A percentile compares a stretch with the other conserved stretches of the same genome.
phyloP scores from a whole-genome alignment of 2,113 vertebrate species.

The Hirundichthys speculiger region DNA sequence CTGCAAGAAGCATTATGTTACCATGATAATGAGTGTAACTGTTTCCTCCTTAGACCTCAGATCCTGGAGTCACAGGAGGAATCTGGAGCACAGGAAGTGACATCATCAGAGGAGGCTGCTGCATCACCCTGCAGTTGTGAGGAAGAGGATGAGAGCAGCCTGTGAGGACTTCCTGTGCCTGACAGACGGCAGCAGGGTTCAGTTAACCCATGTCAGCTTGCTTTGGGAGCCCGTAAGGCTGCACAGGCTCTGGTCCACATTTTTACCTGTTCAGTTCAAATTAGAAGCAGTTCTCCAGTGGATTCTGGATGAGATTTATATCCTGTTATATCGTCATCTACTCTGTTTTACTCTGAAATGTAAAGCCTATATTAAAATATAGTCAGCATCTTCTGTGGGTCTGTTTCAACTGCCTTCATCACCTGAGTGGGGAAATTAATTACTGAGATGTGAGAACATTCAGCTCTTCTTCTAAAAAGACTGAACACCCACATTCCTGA shows the following conservation, averaged over 20 bases:
- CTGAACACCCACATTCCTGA: too few species aligned
- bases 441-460: too few species aligned
- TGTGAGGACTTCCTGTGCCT: slow-evolving; percentile 27
- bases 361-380: slow-evolving; percentile 22
- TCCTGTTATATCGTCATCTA: slow-evolving; percentile 1
- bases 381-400: background rate
- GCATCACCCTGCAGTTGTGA: background rate
- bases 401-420: background rate
- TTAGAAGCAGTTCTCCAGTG: background rate
- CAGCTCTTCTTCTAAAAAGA: too few species aligned
- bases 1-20: background rate
- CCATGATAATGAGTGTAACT: background rate
- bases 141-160: slow-evolving; percentile 57
- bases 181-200: background rate
- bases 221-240: slow-evolving; percentile 27
- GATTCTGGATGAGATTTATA: slow-evolving; percentile 26
- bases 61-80: slow-evolving; percentile 1
- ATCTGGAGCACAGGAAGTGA: slow-evolving; percentile 32
- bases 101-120: slow-evolving; percentile 24
- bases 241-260: background rate
- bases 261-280: too few species aligned
- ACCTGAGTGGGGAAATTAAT: too few species aligned
- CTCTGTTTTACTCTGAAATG: background rate
- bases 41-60: slow-evolving; percentile 38
- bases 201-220: background rate